A percentile compares a stretch with the other conserved stretches of the same genome.
Conservation (phyloP, 2,113 vertebrate species). For the Corythoichthys intestinalis region DNA sequence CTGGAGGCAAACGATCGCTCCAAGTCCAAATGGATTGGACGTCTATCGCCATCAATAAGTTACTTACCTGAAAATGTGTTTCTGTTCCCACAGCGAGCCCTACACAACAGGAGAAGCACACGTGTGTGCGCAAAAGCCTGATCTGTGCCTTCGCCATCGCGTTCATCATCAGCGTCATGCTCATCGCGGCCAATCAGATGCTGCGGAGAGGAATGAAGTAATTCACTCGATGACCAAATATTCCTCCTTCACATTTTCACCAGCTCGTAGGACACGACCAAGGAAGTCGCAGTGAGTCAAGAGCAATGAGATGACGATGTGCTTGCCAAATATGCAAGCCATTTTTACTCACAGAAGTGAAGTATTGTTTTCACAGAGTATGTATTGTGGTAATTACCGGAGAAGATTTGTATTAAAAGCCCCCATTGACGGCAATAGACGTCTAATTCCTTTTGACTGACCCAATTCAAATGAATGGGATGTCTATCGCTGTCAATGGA, state of each 20-base stretch:
- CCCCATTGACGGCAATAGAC: too few relatives aligned
- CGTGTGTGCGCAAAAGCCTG: slow-evolving; percentile 94
- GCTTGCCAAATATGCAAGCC: not conserved
- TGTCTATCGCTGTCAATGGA: too few relatives aligned
- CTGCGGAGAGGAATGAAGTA: slow-evolving; percentile 97
- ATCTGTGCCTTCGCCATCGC: slow-evolving; percentile 98
- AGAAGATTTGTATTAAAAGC: too few relatives aligned
- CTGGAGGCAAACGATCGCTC: too few relatives aligned
- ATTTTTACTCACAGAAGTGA: too few relatives aligned
- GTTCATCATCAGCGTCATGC: slow-evolving; percentile 98
- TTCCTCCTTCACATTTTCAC: not conserved
- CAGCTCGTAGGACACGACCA: not conserved
- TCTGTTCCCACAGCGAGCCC: slow-evolving; percentile 77
- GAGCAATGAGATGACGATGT: not conserved
- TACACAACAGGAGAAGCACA: slow-evolving; percentile 97
- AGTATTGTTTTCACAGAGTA: too few relatives aligned
- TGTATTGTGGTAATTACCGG: too few relatives aligned
- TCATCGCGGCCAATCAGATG: slow-evolving; percentile 97
- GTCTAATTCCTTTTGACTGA: too few relatives aligned
- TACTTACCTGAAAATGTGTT: not conserved
- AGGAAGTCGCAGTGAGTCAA: not conserved
- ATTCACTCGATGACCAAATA: slow-evolving; percentile 16
- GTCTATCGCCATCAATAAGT: too few relatives aligned
- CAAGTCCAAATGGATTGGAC: too few relatives aligned
- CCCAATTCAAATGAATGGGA: too few relatives aligned